Evolutionary conservation across 1,140 invertebrate species (phyloP).

Genomic region (Prorops nasuta): DNA sequence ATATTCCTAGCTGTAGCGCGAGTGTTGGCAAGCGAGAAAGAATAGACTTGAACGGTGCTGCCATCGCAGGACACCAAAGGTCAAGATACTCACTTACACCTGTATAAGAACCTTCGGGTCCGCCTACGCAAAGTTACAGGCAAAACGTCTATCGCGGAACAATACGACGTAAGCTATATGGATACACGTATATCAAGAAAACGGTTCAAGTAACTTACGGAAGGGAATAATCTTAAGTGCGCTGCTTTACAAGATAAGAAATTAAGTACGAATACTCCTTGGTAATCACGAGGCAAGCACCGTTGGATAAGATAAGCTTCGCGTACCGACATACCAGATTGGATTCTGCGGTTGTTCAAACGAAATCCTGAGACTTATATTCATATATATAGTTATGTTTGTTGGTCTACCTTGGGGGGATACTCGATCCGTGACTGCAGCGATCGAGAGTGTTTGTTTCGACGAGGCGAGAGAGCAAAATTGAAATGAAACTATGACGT

Average conservation of each 20-base stretch:
- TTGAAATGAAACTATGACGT: too few species aligned
- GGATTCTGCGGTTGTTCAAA: too few species aligned
- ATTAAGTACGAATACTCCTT: conserved; percentile 47
- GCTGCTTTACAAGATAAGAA: conserved; percentile 53
- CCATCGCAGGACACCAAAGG: conserved; percentile 33
- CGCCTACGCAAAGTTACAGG: conserved; percentile 41
- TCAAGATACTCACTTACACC: conserved; percentile 6
- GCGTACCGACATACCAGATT: conserved; percentile 35
- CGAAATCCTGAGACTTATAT: too few species aligned
- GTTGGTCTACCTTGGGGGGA: too few species aligned
- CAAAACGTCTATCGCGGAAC: neutral
- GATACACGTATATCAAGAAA: neutral
- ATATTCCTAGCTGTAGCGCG: too few species aligned
- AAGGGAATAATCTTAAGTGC: conserved; percentile 49
- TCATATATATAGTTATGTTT: too few species aligned
- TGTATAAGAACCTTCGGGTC: conserved; percentile 31
- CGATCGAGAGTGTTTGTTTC: too few species aligned
- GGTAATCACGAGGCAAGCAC: conserved; percentile 35
- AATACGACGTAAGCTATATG: neutral
- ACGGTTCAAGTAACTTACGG: too few species aligned
- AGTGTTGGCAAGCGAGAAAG: too few species aligned
- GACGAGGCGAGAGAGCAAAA: too few species aligned
- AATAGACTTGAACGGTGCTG: conserved; percentile 39
- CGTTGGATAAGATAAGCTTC: conserved; percentile 47
- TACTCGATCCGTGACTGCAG: too few species aligned